Evolutionary conservation across 2,888 invertebrate genomes (phyloP).

Genomic region (Petrolisthes manimaculis): DNA sequence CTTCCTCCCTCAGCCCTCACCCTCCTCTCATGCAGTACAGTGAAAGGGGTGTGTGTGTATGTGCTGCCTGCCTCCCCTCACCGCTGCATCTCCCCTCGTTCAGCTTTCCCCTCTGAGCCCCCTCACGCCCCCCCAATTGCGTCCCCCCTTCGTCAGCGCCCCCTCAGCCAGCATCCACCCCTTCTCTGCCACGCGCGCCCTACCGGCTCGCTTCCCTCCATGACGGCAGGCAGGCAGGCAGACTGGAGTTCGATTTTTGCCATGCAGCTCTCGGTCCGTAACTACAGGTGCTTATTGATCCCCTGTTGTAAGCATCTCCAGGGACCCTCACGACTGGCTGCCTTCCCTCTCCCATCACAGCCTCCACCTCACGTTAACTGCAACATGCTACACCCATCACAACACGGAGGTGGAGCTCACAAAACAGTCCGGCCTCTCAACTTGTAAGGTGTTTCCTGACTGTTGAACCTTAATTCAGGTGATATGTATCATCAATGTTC

Average conservation of each 20-base stretch:
- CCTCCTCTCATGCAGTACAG: conserved; percentile 8
- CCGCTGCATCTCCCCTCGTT: conserved; percentile 8
- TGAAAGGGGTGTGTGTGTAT: not conserved
- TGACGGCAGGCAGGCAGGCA: not conserved
- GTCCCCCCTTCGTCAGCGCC: conserved; percentile 13
- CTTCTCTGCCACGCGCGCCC: not conserved
- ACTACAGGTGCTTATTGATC: conserved; percentile 18
- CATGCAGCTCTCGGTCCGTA: conserved; percentile 1
- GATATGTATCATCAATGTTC: no score
- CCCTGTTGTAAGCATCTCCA: not conserved
- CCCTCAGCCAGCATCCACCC: conserved; percentile 13
- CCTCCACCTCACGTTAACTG: no score
- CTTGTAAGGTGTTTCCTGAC: no score
- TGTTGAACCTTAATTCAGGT: no score
- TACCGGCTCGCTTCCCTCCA: conserved; percentile 26
- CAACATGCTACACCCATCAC: no score
- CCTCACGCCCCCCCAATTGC: not conserved
- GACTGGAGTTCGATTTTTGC: conserved; percentile 5
- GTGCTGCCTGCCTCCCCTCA: no score
- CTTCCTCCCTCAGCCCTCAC: not conserved
- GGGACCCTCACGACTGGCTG: no score
- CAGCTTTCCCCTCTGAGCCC: not conserved
- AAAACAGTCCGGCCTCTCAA: no score
- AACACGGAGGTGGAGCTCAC: no score
- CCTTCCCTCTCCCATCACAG: no score